Percentiles rank a stretch among this genome's conserved stretches.
Conservation (phyloP, 2,888 invertebrate genomes). For the Pachliopta kotzebuea region DNA sequence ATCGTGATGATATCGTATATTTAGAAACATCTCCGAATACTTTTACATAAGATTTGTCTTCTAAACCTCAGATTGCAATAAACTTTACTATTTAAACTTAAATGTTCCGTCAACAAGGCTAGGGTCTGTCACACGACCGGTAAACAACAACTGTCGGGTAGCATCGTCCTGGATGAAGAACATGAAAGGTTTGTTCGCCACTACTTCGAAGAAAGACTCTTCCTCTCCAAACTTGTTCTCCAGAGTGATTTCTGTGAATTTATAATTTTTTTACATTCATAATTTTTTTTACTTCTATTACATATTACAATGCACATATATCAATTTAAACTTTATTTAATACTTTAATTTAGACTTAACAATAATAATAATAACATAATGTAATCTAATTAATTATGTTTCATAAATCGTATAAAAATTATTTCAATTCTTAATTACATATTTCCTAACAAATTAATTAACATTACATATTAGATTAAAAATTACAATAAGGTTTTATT, state of each 20-base stretch:
- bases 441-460: too few species aligned
- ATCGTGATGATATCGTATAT: not conserved
- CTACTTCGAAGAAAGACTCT: slow-evolving; percentile 79
- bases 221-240: slow-evolving; percentile 87
- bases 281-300: slow-evolving; percentile 28
- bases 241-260: slow-evolving; percentile 80
- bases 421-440: too few species aligned
- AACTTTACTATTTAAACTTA: slow-evolving; percentile 35
- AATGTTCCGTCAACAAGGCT: slow-evolving; percentile 52
- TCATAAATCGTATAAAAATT: not conserved
- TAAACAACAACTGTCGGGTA: slow-evolving; percentile 86
- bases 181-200: slow-evolving; percentile 87
- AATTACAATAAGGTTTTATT: not conserved
- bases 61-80: not conserved
- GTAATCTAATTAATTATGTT: not conserved
- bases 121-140: slow-evolving; percentile 87
- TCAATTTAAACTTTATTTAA: too few species aligned
- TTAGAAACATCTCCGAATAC: not conserved
- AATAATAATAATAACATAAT: too few species aligned
- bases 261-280: slow-evolving; percentile 35
- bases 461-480: too few species aligned
- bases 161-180: slow-evolving; percentile 90
- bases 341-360: too few species aligned
- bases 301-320: too few species aligned
- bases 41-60: not conserved